Evolutionary conservation across 1,140 invertebrate species (phyloP).

Genomic region (Hyles euphorbiae): DNA sequence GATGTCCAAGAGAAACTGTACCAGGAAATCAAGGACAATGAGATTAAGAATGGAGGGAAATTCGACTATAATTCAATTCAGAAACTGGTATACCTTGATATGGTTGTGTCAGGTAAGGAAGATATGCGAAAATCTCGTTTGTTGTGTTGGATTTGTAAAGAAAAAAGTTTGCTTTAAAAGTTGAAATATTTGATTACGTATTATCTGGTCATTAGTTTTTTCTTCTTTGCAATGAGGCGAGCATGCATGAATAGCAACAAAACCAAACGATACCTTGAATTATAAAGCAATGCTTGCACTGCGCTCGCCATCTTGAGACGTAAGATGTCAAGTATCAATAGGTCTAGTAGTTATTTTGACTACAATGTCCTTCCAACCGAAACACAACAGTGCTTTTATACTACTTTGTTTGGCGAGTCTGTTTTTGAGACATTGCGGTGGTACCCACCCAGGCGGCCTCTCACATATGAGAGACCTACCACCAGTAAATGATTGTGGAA

Average conservation of each 20-base stretch:
- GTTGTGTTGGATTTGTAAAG: not conserved
- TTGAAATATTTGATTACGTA: not conserved
- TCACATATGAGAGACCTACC: no score
- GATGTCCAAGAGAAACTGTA: slow-evolving; percentile 75
- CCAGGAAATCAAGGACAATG: slow-evolving; percentile 36
- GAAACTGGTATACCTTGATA: slow-evolving; percentile 43
- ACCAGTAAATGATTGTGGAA: not conserved
- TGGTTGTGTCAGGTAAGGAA: slow-evolving; percentile 46
- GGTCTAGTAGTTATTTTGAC: no score
- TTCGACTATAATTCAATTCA: slow-evolving; percentile 41
- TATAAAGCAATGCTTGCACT: no score
- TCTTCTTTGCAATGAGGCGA: no score
- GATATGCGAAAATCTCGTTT: not conserved
- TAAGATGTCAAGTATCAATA: no score
- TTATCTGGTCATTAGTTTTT: no score
- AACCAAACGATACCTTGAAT: no score
- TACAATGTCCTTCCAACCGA: not conserved
- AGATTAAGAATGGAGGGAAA: slow-evolving; percentile 28
- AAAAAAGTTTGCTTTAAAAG: not conserved
- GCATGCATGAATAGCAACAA: not conserved
- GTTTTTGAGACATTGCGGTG: not conserved
- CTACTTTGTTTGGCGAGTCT: no score
- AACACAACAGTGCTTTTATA: not conserved
- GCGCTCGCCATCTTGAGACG: no score
- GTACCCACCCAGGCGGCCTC: no score